phyloP scores from a whole-genome alignment of 2,113 vertebrate genomes.

The Ailurus styani region DNA sequence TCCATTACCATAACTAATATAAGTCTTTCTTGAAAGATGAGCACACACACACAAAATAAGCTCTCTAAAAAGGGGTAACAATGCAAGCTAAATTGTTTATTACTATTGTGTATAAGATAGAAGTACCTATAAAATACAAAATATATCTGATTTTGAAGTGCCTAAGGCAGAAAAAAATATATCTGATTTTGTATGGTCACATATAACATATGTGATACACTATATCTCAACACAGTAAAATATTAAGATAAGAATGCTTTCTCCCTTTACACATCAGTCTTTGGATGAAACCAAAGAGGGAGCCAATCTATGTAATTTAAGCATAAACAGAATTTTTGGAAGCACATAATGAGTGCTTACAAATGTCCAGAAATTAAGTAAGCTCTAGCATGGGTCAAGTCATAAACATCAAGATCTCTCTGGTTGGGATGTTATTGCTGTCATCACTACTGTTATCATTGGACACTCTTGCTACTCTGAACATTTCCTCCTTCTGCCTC shows the following conservation, averaged over 20 bases:
- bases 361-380: not conserved
- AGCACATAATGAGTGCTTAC: fast-evolving
- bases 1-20: not conserved
- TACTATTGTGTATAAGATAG: not conserved
- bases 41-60: not conserved
- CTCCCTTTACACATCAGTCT: not conserved
- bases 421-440: not conserved
- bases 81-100: not conserved
- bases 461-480: not conserved
- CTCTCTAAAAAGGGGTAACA: not conserved
- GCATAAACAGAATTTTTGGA: not conserved
- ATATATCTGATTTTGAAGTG: not conserved
- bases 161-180: too few species aligned
- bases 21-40: not conserved
- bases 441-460: not conserved
- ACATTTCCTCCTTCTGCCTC: not conserved
- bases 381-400: not conserved
- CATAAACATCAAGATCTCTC: not conserved
- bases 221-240: not conserved
- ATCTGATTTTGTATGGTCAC: not conserved
- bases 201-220: not conserved
- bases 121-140: not conserved
- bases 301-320: not conserved
- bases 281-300: not conserved
- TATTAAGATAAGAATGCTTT: not conserved